Evolutionary conservation across 2,113 vertebrate genomes (phyloP).

Genomic region (Elachura formosa): DNA sequence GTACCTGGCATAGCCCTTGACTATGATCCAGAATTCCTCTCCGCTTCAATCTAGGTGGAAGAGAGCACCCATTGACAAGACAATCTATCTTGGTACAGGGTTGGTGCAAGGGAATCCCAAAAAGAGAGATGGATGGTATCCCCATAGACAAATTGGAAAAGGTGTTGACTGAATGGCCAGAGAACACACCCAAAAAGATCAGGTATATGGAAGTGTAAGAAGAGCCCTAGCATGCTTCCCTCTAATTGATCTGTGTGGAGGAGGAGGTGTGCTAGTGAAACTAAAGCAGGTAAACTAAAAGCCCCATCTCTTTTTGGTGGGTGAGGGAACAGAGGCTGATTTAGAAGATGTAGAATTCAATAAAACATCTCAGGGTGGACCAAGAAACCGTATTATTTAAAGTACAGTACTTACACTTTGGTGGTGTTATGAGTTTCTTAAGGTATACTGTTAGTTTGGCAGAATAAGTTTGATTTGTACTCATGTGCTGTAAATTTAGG

Average conservation of each 20-base stretch:
- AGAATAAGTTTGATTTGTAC: neutral
- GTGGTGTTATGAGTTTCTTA: neutral
- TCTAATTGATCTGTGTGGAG: too few species aligned
- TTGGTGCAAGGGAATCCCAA: rapidly evolving
- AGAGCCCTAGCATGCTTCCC: neutral
- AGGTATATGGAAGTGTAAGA: neutral
- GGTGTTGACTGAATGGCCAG: neutral
- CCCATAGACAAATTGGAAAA: neutral
- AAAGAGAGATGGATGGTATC: neutral
- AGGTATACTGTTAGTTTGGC: neutral
- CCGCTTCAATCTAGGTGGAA: neutral
- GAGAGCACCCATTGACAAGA: neutral
- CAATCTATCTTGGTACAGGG: rapidly evolving
- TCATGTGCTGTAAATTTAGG: neutral
- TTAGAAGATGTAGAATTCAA: neutral
- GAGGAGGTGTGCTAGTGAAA: neutral
- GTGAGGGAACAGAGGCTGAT: neutral
- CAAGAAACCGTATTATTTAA: neutral
- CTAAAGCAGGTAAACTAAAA: neutral
- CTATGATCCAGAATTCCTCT: neutral
- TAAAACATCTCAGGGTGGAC: neutral
- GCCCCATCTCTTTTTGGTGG: neutral
- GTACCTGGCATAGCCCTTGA: neutral
- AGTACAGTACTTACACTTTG: rapidly evolving
- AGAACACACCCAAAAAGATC: neutral